Evolutionary conservation across 1,140 invertebrate genomes (phyloP), one percentile per base, ranked within the genome.

Genomic region (Cyrtorhinus lividipennis): DNA sequence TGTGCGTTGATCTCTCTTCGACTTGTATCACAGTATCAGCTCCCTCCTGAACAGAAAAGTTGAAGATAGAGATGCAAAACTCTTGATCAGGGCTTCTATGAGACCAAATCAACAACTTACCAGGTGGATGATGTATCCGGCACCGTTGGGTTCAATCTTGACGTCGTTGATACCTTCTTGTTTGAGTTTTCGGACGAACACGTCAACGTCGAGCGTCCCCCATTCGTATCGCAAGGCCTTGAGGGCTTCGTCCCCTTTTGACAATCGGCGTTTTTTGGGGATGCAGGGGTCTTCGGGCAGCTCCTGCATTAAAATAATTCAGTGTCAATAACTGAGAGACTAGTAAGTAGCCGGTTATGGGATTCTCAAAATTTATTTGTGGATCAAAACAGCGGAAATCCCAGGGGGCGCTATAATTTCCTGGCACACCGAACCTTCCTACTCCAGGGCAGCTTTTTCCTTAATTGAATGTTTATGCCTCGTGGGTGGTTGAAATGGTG

Each of bases 21-120:
- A 93, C 82, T 72, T 89, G 86, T 67, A 95, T 92, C 20, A 90
- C 74, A 23, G 87, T 87, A 72, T 92, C 90, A 73, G 92, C 88
- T 63, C 86, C 85, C 75, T 85, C 85, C 85, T 87, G 70, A 48
- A 78, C 79, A 68, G 61, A 68, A 68, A 69, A 69, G 68, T 61
- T n/a, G n/a, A n/a, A n/a, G n/a, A n/a, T n/a, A 23, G 30, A 63
- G 44, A 56, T 60, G 46, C 38, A 22, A 61, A 23, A 26, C n/a
- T n/a, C n/a, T n/a, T n/a, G n/a, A n/a, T n/a, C n/a, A n/a, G n/a
- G n/a, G n/a, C n/a, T n/a, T n/a, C n/a, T n/a, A n/a, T n/a, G n/a
- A n/a, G n/a, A n/a, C n/a, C 2, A 45, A 38, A 5, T 38, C 5
- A 38, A 38, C 5, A 38, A 13, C 57, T 64, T 77, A 88, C 86